These are phyloP conservation scores for Drosophila persimilis DNA, from an alignment of 1,140 invertebrate genomes.

Conservation along the genomic window DNA sequence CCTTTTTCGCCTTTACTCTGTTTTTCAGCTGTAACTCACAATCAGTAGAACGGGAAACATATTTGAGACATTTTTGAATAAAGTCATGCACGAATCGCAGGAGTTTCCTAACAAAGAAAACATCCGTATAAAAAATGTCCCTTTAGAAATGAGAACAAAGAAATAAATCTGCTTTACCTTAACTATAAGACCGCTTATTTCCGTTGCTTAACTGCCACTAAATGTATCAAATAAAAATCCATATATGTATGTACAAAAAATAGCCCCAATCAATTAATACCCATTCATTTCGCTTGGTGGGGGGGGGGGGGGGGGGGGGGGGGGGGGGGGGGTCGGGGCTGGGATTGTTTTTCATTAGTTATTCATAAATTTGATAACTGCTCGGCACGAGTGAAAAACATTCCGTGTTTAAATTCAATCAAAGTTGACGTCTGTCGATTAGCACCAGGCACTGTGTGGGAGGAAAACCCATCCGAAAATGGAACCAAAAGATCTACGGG, in stretches of 20 bases:
- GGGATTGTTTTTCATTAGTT: neutral
- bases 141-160: too few species aligned
- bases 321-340: neutral
- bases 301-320: neutral
- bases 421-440: slow-evolving; percentile 68
- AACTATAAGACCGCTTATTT: too few species aligned
- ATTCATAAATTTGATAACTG: slow-evolving; percentile 17
- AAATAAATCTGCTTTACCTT: too few species aligned
- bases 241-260: neutral
- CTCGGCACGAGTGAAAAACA: slow-evolving; percentile 7
- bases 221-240: too few species aligned
- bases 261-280: neutral
- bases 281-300: neutral
- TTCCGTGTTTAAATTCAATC: slow-evolving; percentile 64
- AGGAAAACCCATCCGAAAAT: slow-evolving; percentile 1
- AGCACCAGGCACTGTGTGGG: slow-evolving; percentile 25
- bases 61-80: slow-evolving; percentile 19
- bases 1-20: neutral
- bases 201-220: too few species aligned
- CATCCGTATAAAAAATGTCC: too few species aligned
- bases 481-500: neutral
- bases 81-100: neutral
- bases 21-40: slow-evolving; percentile 14
- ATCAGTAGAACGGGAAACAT: slow-evolving; percentile 3
- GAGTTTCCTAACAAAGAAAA: neutral